These are phyloP conservation scores for Cancer borealis DNA, from an alignment of 2,888 invertebrate genomes.

Conservation along the genomic window DNA sequence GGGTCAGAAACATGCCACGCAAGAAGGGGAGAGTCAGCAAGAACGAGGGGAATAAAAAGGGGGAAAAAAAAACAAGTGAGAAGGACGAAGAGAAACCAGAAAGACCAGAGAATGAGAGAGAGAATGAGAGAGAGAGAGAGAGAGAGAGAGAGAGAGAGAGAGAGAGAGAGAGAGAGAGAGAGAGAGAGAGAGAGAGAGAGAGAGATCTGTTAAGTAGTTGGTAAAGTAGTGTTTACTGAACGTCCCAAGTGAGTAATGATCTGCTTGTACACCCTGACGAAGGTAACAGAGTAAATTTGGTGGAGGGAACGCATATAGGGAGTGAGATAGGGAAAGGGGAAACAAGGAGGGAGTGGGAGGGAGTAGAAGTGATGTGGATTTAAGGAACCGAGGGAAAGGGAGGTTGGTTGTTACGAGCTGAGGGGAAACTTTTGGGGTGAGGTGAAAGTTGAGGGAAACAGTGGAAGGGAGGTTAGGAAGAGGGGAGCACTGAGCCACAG, in stretches of 20 bases:
- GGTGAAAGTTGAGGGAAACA: not conserved
- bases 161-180: conserved; percentile 8
- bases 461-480: not conserved
- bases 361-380: not conserved
- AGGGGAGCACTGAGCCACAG: not conserved
- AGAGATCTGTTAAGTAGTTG: conserved; percentile 41
- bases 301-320: conserved; percentile 1
- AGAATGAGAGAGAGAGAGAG: not conserved
- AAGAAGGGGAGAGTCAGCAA: conserved; percentile 18
- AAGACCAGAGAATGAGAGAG: not conserved
- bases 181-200: conserved; percentile 3
- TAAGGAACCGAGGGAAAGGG: not conserved
- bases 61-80: not conserved
- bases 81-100: not conserved
- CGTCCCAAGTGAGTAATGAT: conserved; percentile 47
- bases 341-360: not conserved
- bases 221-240: conserved; percentile 20
- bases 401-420: not conserved
- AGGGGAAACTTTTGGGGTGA: not conserved
- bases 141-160: not conserved
- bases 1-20: conserved; percentile 54
- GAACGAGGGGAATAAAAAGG: not conserved
- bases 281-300: conserved; percentile 38
- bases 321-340: conserved; percentile 14
- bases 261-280: not conserved